Base-by-base conservation (phyloP, 2,797 vertebrate species). In the Antennarius maculatus region DNA sequence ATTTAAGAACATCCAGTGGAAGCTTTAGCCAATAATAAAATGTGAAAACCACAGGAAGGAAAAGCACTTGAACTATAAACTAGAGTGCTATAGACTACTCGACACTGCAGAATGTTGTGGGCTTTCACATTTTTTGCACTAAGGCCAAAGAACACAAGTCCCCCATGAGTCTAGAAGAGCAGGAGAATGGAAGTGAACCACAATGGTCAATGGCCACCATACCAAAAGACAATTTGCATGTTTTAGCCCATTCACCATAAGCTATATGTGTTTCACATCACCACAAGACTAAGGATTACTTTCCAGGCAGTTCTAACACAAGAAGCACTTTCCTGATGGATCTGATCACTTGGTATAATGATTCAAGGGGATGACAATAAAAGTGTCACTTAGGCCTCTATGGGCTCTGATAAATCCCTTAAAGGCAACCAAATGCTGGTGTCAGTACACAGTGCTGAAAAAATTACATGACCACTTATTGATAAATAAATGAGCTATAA, bases 201-300 rank as follows among this genome's bases (percentile, higher is more conserved):
- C 58, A 63, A 1, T 76, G 60, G 42, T 71, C 55, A n/a, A 43
- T 13, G 45, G 67, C 27, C 52, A 17, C 12, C 29, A 27, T 9
- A 43, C 37, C 49, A 47, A 55, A 51, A 8, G 12, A 10, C 0
- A 15, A 65, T 63, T 48, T 60, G 23, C 47, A 48, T 56, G 42
- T 69, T 63, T 55, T 54, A 66, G 31, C n/a, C 14, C 50, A 66
- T 72, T 69, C 56, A 57, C 51, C 29, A 14, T 6, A 27, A 45
- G 61, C 66, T 61, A 45, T 46, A 60, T 55, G 6, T 10, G 66
- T 69, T 63, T 72, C 17, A 59, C 39, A 63, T 66, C 71, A 69
- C 28, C 49, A 61, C 66, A 61, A 69, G 39, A 0, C 13, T 39
- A 13, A 1, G 31, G 43, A 16, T n/a, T n/a, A 2, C 6, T 37